These are phyloP conservation scores for Eupelmus urozonus DNA, from an alignment of 2,888 invertebrate species.

Conservation along the genomic window DNA sequence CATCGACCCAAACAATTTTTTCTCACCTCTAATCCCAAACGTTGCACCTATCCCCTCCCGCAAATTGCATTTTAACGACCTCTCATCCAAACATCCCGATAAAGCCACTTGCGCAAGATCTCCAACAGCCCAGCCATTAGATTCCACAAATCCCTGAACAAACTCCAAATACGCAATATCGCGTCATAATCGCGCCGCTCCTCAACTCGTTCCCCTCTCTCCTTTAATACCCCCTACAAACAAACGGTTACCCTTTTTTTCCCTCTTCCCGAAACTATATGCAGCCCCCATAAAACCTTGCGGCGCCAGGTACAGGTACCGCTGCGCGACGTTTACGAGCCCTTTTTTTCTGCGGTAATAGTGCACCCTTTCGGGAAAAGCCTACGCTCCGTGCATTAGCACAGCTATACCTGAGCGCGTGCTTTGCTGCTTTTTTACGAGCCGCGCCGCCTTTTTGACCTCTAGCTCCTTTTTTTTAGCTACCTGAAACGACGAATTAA, in stretches of 20 bases:
- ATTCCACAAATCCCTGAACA: background rate
- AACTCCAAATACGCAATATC: constrained; percentile 13
- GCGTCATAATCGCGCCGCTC: constrained; percentile 15
- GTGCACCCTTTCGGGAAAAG: too few species aligned
- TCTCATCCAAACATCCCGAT: background rate
- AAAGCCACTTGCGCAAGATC: background rate
- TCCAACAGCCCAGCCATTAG: constrained; percentile 9
- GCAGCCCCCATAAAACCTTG: constrained; percentile 19
- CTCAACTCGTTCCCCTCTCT: constrained; percentile 39
- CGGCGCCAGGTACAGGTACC: constrained; percentile 26
- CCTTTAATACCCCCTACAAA: constrained; percentile 27
- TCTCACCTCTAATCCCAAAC: background rate
- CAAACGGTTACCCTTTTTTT: constrained; percentile 36
- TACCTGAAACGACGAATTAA: too few species aligned
- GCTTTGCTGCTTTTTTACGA: too few species aligned
- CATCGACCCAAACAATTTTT: background rate
- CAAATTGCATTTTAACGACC: constrained; percentile 48
- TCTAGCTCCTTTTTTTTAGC: too few species aligned
- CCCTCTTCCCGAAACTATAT: background rate
- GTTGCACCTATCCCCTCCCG: background rate
- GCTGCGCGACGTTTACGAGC: constrained; percentile 39
- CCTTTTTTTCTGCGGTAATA: background rate
- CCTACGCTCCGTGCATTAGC: too few species aligned
- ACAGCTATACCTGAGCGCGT: too few species aligned
- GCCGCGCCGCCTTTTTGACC: too few species aligned